These are phyloP conservation scores for Drosophila orosa DNA, from an alignment of 1,140 invertebrate species.

Conservation along the genomic window DNA sequence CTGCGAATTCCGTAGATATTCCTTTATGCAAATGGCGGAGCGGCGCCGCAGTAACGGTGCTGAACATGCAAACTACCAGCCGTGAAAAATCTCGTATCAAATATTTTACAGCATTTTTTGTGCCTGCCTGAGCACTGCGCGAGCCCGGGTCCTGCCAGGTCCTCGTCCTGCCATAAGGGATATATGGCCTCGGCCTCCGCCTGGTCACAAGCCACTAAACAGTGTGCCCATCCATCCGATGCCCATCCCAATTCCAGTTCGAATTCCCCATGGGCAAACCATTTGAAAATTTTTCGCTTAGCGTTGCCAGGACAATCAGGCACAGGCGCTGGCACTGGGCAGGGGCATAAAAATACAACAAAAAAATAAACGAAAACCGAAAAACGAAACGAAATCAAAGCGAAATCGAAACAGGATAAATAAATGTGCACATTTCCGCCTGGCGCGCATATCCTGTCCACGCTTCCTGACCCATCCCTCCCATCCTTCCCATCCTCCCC, in stretches of 20 bases:
- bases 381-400: constrained; percentile 63
- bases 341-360: constrained; percentile 22
- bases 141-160: constrained; percentile 1
- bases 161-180: not conserved
- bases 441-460: constrained; percentile 80
- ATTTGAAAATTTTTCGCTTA: constrained; percentile 50
- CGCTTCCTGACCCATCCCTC: constrained; percentile 58
- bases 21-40: constrained; percentile 69
- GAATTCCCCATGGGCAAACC: constrained; percentile 20
- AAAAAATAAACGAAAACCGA: constrained; percentile 28
- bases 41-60: constrained; percentile 61
- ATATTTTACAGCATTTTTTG: constrained; percentile 82
- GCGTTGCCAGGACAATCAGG: constrained; percentile 31
- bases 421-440: constrained; percentile 82
- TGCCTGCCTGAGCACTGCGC: constrained; percentile 64
- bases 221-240: constrained; percentile 14
- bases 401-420: constrained; percentile 83
- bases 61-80: constrained; percentile 81
- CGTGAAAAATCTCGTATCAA: constrained; percentile 82
- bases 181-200: constrained; percentile 9
- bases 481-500: constrained; percentile 8
- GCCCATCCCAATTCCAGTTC: constrained; percentile 17
- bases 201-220: constrained; percentile 70
- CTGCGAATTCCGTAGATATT: constrained; percentile 34
- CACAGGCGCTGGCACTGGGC: not conserved